Evolutionary conservation across 1,140 invertebrate genomes (phyloP).

Genomic region (Colletes gigas): DNA sequence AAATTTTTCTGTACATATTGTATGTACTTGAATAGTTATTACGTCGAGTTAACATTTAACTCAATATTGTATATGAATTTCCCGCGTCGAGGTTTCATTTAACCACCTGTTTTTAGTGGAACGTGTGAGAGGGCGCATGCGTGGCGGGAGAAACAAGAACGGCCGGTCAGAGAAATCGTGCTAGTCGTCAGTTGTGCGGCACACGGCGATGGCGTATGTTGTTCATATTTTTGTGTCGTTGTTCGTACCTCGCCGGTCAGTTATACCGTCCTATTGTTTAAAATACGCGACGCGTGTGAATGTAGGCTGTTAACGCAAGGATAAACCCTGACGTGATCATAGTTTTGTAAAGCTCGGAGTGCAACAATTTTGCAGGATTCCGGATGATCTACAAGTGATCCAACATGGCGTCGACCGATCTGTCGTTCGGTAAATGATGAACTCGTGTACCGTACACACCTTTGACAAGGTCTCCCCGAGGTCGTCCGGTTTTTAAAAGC

Average conservation of each 20-base stretch:
- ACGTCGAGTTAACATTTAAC: no score
- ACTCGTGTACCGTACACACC: conserved; percentile 26
- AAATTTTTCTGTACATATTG: no score
- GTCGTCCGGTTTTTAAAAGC: conserved; percentile 59
- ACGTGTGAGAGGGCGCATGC: conserved; percentile 30
- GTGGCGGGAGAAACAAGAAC: conserved; percentile 55
- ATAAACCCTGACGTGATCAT: conserved; percentile 2
- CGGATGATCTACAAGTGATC: conserved; percentile 75
- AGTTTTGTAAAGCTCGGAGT: conserved; percentile 21
- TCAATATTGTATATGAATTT: conserved; percentile 19
- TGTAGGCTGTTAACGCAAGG: background rate
- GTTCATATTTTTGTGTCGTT: conserved; percentile 31
- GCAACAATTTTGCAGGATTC: conserved; percentile 51
- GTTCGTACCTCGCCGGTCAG: conserved; percentile 6
- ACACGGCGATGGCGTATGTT: conserved; percentile 68
- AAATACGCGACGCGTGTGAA: conserved; percentile 33
- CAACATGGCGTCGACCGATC: conserved; percentile 81
- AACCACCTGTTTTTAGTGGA: background rate
- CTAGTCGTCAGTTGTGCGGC: conserved; percentile 69
- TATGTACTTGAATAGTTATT: no score
- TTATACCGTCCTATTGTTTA: conserved; percentile 32
- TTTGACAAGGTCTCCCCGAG: conserved; percentile 60
- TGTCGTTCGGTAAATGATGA: conserved; percentile 79
- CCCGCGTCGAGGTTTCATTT: background rate
- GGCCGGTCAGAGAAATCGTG: conserved; percentile 19